These are phyloP conservation scores for Pantelozetes paolii DNA, from an alignment of 2,888 invertebrate genomes.

Conservation along the genomic window DNA sequence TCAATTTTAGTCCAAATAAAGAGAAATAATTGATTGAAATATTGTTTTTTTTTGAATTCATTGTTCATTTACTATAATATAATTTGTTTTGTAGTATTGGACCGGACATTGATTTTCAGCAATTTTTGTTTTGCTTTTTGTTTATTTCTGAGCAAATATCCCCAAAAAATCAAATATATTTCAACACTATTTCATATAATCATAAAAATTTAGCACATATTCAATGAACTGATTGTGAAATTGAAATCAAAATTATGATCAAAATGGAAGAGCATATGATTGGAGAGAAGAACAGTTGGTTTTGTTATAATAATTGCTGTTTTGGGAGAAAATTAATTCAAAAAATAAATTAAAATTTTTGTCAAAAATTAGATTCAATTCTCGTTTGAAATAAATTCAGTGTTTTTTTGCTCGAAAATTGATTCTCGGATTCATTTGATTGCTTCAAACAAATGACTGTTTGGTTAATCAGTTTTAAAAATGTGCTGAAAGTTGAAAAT, in stretches of 20 bases:
- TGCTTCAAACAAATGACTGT: not conserved
- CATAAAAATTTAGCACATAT: conserved; percentile 13
- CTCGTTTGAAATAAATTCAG: not conserved
- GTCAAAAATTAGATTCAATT: too few relatives aligned
- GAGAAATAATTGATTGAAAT: not conserved
- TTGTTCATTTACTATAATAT: not conserved
- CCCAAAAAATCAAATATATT: not conserved
- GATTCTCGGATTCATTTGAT: not conserved
- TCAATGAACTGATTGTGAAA: conserved; percentile 6
- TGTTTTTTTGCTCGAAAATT: not conserved
- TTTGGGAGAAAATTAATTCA: not conserved
- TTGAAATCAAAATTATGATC: not conserved
- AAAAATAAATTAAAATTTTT: not conserved
- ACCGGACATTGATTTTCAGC: conserved; percentile 28
- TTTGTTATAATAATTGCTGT: not conserved
- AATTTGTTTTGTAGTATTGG: conserved; percentile 3
- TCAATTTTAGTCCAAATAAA: too few relatives aligned
- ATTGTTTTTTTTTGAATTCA: not conserved
- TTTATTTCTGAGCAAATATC: conserved; percentile 17
- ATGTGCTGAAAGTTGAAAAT: not conserved
- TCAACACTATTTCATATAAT: not conserved
- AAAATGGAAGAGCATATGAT: not conserved
- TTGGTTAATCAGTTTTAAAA: not conserved
- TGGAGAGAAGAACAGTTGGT: not conserved
- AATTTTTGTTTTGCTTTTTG: not conserved